Base-by-base conservation (phyloP, 2,797 vertebrate genomes). In the Helarctos malayanus region DNA sequence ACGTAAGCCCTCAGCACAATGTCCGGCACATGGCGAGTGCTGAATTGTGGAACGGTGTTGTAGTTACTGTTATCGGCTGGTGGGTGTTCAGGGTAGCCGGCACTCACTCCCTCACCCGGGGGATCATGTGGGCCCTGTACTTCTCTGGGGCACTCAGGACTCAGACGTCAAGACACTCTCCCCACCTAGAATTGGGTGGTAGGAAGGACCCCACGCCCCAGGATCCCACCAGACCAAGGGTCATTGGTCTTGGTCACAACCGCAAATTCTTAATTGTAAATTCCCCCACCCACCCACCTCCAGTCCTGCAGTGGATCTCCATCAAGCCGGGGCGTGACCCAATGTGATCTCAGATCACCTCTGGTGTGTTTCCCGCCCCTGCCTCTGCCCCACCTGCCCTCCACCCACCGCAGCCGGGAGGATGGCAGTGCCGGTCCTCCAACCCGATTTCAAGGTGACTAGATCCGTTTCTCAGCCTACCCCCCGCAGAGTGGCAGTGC, bases 191-290 rank as follows among this genome's bases (percentile, higher is more conserved):
- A 61, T 41, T 86, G 59, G 63, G 32, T 54, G 80, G 32, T 38
- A 29, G 5, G 4, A 90, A 95, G 59, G 29, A 16, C 68, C 38
- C 83, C 61, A 27, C 27, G 41, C 63, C 65, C 57, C 32, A 76
- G 56, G 41, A 71, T 73, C 87, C 65, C 90, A 57, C 41, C 78
- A 90, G 65, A 56, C 91, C 91, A 87, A 27, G 32, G 49, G 54
- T 35, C 96, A 23, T 73, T 95, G 89, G 69, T 96, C 97, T 94
- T 90, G 69, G 35, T 94, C 78, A 54, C 35, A 76, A 9, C 2
- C 9, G 63, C 45, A 78, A 78, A 35, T 15, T 56, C 13, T 2
- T 81, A 68, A 81, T 61, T 32, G 91, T 57, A 38, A 94, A 88
- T 75, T 76, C n/a, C 35, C 63, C 49, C 13, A 1, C 32, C 3